Base-by-base conservation (phyloP, 2,797 vertebrate species). In the Eulemur albifrons region DNA sequence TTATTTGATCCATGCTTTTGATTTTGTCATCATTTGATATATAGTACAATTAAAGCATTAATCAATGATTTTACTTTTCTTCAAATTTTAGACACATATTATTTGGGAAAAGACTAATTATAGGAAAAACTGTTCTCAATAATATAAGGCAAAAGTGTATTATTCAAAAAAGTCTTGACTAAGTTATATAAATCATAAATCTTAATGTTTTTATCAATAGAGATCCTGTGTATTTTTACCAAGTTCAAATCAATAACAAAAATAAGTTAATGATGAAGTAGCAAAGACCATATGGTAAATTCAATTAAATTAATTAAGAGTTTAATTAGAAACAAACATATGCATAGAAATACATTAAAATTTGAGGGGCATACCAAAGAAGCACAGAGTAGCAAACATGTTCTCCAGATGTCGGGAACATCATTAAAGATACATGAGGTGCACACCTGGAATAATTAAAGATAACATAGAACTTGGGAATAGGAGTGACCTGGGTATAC, bases 251-350 rank as follows among this genome's bases (percentile, higher is more conserved):
- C 79, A 97, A 93, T 97, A 93, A 30, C 20, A 87, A 38, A 96
- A 83, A 92, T 93, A 92, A 94, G 91, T 93, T 82, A 89, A 94
- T 93, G 84, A 90, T 73, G 70, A 94, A 83, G 54, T 87, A 93
- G 65, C 90, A 84, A 86, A 93, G 84, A 89, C 65, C 69, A 93
- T 87, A 87, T 93, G 70, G 83, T 82, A 92, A 97, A 97, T 93
- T 91, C 80, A 93, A 76, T 93, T 93, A 91, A 92, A 97, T 92
- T 96, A 82, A 93, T 89, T 92, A 90, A 90, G 59, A 91, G 63
- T 92, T 96, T 92, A 94, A 95, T 97, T 92, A 89, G 75, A 96
- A 96, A 88, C 61, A 94, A 97, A 94, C 38, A 88, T 85, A 20
- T 87, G 52, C 70, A 38, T 95, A 65, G 61, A 14, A 45, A 43